Base-by-base conservation (phyloP, 2,797 vertebrate species). In the Danio aesculapii region DNA sequence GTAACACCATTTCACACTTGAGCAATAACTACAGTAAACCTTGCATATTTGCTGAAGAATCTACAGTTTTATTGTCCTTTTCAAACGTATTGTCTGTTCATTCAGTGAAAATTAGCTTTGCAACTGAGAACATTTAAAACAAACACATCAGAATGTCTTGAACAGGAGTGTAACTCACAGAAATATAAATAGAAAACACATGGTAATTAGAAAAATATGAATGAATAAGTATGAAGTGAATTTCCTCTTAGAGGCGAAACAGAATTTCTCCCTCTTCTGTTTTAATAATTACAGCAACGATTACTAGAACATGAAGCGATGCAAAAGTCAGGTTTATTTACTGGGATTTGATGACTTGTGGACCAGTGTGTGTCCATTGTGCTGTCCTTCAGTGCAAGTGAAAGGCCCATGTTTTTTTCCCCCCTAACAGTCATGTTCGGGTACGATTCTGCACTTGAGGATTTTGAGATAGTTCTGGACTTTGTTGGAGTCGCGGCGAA, bases 381-480 rank as follows among this genome's bases (percentile, higher is more conserved):
- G 58, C 67, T 64, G 76, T 74, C 55, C 19, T 75, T 44, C 43
- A 50, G n/a, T 76, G 67, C 53, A 41, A 47, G 14, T 76, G 5
- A 58, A 39, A 47, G 44, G 14, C 19, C 64, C 46, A 50, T 59
- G 64, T 57, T 13, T 41, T 69, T 30, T 21, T 39, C 0, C 41
- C 3, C 6, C 77, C 92, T 81, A 96, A 86, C 95, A 96, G 72
- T 88, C 92, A 2, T 95, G 90, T 76, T 94, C 92, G 1, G 94
- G 93, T 69, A 95, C 88, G 8, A 93, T 94, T 57, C 94, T 93
- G 87, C 94, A 95, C 88, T 96, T 96, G 0, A 96, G 93, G 87
- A 96, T 92, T 91, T 95, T 96, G 86, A 96, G 88, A 91, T 95
- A 96, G 90, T 94, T 95, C 91, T 95, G 94, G 77, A 96, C 93